A percentile compares a stretch with the other conserved stretches of the same genome.
Evolutionary conservation across 64 coral and sea anemone genomes (phyloP).

Genomic region (Montipora cactus): DNA sequence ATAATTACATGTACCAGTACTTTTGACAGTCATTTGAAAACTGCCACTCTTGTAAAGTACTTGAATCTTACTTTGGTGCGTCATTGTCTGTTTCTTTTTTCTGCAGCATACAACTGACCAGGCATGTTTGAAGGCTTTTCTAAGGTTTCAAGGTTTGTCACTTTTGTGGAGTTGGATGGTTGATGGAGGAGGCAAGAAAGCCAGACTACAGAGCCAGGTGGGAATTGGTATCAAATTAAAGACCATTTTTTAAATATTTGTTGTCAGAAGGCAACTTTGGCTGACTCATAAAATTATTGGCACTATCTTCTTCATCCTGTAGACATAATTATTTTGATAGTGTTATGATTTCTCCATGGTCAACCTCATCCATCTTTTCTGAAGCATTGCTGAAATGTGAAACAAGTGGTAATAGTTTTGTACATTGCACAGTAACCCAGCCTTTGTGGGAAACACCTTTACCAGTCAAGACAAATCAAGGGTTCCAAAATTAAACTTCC

Average conservation of each 20-base stretch:
- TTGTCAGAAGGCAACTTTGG: not conserved
- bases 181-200: constrained; percentile 89
- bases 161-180: constrained; percentile 99
- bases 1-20: too few species aligned
- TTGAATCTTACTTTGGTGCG: not conserved
- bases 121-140: constrained; percentile 86
- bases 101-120: constrained; percentile 93
- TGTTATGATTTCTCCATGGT: too few species aligned
- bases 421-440: too few species aligned
- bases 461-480: too few species aligned
- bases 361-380: too few species aligned
- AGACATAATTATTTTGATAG: too few species aligned
- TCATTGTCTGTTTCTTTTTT: not conserved
- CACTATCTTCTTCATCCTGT: too few species aligned
- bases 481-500: too few species aligned
- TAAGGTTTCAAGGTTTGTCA: constrained; percentile 91
- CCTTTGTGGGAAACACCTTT: too few species aligned
- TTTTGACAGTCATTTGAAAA: not conserved
- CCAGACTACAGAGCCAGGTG: constrained; percentile 83
- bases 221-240: not conserved
- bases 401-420: too few species aligned
- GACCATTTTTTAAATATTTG: not conserved
- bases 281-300: not conserved
- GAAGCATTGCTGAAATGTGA: too few species aligned
- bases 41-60: too few species aligned